A percentile compares a stretch with the other conserved stretches of the same genome.
Evolutionary conservation across 2,113 vertebrate genomes (phyloP).

Genomic region (Psittacus erithacus): DNA sequence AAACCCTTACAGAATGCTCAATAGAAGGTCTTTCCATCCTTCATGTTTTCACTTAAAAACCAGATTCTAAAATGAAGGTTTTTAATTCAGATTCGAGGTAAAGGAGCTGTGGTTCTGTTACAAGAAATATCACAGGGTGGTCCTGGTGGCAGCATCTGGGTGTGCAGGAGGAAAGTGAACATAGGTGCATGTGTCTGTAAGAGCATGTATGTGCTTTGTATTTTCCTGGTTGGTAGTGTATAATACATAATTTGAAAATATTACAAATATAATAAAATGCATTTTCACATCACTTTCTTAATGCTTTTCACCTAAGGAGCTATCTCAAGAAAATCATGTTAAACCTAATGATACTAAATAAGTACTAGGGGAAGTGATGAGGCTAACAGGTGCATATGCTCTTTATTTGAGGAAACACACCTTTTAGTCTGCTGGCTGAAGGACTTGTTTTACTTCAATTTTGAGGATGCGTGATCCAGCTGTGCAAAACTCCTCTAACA

Average conservation of each 20-base stretch:
- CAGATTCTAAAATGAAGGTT: neutral
- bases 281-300: neutral
- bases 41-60: neutral
- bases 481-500: neutral
- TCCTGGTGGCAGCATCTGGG: neutral
- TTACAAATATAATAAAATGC: neutral
- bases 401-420: neutral
- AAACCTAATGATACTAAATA: neutral
- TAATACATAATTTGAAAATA: neutral
- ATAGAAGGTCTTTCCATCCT: neutral
- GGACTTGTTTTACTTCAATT: neutral
- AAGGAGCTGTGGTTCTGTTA: neutral
- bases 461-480: neutral
- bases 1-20: neutral
- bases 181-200: neutral
- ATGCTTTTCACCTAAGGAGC: neutral
- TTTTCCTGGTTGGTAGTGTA: neutral
- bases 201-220: neutral
- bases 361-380: neutral
- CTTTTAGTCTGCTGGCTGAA: neutral
- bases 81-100: neutral
- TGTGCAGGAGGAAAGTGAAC: neutral
- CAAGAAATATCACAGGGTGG: neutral
- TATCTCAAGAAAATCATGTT: neutral
- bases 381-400: neutral